Evolutionary conservation across 2,888 invertebrate genomes (phyloP), one percentile per base, ranked within the genome.

Genomic region (Cryptus viduatorius): DNA sequence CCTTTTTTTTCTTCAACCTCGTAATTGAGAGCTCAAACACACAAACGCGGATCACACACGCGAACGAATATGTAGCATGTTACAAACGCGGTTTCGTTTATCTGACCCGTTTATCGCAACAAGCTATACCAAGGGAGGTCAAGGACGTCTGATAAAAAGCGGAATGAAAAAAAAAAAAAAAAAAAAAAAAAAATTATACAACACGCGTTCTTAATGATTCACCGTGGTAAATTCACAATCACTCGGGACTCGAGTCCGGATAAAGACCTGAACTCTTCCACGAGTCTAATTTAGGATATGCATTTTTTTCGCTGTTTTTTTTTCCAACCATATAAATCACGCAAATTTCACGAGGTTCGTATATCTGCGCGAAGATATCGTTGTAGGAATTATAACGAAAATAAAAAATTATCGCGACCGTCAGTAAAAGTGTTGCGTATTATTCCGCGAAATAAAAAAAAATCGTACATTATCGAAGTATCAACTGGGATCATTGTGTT

Each of bases 51-150:
- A n/a, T 24, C 56, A 31, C 8, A 53, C 14, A 44, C 12, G 14
- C 8, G 48, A 7, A 67, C 56, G 53, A 44, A 14, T 7, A 29
- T n/a, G 29, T 31, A 4, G 61, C 4, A 61, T 29, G 24, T 31
- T 31, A 29, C n/a, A 14, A 31, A 14, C 31, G 31, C 59, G 31
- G 71, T 83, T 80, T 31, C 65, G 56, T 83, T 83, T 83, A 83
- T 83, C 83, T 77, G 72, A 72, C 72, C 76, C 67, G 71, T 83
- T 83, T 79, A 80, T 80, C 80, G 67, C 64, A 72, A 67, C 67
- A 67, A 77, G 72, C 53, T 61, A 37, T 37, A 46, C 10, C 53
- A 48, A 64, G 68, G 44, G 76, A 44, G 83, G 83, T 83, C 83
- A 83, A 83, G 80, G 83, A 72, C 80, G 72, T 50, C n/a, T 16